phyloP scores from a whole-genome alignment of 2,888 invertebrate species.

The Yponomeuta malinellus region DNA sequence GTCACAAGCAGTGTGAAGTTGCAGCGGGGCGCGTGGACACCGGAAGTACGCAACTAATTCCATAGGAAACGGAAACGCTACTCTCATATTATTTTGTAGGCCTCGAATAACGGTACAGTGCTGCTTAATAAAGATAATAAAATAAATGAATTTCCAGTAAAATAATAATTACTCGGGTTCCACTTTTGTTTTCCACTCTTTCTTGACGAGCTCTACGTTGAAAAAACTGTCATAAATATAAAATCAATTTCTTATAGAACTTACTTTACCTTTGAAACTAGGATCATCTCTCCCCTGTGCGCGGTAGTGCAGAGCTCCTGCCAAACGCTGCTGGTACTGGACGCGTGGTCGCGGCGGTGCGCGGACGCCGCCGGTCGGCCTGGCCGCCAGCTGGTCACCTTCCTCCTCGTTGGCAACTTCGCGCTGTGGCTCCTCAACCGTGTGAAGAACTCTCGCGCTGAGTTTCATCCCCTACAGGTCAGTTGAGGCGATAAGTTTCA shows the following conservation, averaged over 20 bases:
- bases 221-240: neutral
- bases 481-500: neutral
- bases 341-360: conserved; percentile 76
- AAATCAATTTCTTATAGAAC: neutral
- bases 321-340: conserved; percentile 77
- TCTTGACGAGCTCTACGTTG: neutral
- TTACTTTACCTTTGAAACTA: conserved; percentile 24
- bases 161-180: too few species aligned
- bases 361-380: conserved; percentile 67
- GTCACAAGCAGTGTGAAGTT: too few species aligned
- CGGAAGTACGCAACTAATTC: too few species aligned
- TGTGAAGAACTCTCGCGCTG: conserved; percentile 79
- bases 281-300: conserved; percentile 63
- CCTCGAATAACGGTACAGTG: too few species aligned
- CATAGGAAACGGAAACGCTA: too few species aligned
- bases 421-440: conserved; percentile 82
- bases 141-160: too few species aligned
- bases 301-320: conserved; percentile 79
- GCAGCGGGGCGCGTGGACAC: too few species aligned
- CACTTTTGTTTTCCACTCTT: neutral
- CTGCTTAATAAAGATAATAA: too few species aligned
- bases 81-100: too few species aligned
- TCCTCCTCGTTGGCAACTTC: conserved; percentile 78
- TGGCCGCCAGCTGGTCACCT: conserved; percentile 81
- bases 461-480: conserved; percentile 80